Conservation (phyloP, 2,888 invertebrate species). For the Dinocampus coccinellae region DNA sequence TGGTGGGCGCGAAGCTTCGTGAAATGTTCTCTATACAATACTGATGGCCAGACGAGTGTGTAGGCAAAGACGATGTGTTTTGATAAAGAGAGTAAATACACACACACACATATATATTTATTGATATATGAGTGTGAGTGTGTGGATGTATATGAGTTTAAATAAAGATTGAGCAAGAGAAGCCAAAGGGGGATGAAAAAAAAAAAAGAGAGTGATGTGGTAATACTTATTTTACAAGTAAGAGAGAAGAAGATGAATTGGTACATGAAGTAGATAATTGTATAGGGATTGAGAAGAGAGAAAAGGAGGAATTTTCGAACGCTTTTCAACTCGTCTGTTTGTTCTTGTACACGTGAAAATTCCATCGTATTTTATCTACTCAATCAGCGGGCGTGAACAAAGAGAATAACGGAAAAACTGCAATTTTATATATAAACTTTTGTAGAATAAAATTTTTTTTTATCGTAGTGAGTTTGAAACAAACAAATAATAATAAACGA, state of each 20-base stretch:
- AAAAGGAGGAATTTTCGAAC: too few relatives aligned
- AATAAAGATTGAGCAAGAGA: too few relatives aligned
- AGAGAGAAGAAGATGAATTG: conserved; percentile 14
- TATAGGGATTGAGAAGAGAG: too few relatives aligned
- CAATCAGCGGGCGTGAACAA: conserved; percentile 46
- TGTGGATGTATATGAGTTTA: too few relatives aligned
- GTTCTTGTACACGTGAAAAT: conserved; percentile 47
- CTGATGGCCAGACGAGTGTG: conserved; percentile 1
- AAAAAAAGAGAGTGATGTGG: conserved; percentile 19
- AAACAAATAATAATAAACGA: too few relatives aligned
- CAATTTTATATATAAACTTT: neutral
- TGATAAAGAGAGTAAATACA: neutral
- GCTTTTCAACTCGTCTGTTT: conserved; percentile 47
- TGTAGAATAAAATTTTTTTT: too few relatives aligned
- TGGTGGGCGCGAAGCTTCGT: too few relatives aligned
- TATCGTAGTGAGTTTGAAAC: too few relatives aligned
- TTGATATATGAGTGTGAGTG: too few relatives aligned
- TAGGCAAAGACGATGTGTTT: conserved; percentile 20
- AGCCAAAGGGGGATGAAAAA: neutral
- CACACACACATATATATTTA: too few relatives aligned
- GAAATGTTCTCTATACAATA: neutral
- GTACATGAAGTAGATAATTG: conserved; percentile 1
- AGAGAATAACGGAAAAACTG: conserved; percentile 17
- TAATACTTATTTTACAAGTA: conserved; percentile 2
- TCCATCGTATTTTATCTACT: conserved; percentile 51